These are phyloP conservation scores for Ciona savignyi DNA, from an alignment of 23 tunicate genomes.

Conservation along the genomic window DNA sequence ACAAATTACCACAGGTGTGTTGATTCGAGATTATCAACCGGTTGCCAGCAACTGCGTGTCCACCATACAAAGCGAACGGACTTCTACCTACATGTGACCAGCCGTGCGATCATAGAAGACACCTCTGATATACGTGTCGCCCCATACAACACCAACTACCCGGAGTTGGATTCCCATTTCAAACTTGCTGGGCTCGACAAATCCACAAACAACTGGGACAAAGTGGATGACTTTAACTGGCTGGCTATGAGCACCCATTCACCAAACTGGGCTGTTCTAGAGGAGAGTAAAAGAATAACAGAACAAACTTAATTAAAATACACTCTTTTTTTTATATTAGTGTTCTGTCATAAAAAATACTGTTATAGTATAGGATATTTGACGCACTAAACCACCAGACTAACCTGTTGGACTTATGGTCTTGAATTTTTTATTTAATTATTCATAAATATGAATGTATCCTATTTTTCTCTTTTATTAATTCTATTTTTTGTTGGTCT, in stretches of 20 bases:
- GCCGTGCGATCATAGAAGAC: slow-evolving; percentile 90
- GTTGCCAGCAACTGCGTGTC: slow-evolving; percentile 89
- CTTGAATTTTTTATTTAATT: too few relatives aligned
- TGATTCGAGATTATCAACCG: slow-evolving; percentile 44
- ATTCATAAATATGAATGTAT: too few relatives aligned
- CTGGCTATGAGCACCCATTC: slow-evolving; percentile 50
- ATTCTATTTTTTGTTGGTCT: too few relatives aligned
- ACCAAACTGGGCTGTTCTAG: slow-evolving; percentile 67
- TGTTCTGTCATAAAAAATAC: too few relatives aligned
- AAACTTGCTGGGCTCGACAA: slow-evolving; percentile 31
- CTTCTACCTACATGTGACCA: slow-evolving; percentile 82
- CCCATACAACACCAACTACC: slow-evolving; percentile 48
- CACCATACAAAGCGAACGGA: slow-evolving; percentile 65
- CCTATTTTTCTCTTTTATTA: too few relatives aligned
- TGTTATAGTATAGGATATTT: too few relatives aligned
- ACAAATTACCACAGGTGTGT: slow-evolving; percentile 58
- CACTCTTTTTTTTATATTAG: too few relatives aligned
- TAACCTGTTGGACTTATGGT: too few relatives aligned
- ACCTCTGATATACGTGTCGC: slow-evolving; percentile 47
- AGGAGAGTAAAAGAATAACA: slow-evolving; percentile 19
- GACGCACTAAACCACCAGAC: too few relatives aligned
- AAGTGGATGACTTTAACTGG: slow-evolving; percentile 91
- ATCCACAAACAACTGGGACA: slow-evolving; percentile 53
- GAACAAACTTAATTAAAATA: too few relatives aligned
- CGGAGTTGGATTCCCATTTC: slow-evolving; percentile 26